These are phyloP conservation scores for Leptopilina boulardi DNA, from an alignment of 1,140 invertebrate species.

Conservation along the genomic window DNA sequence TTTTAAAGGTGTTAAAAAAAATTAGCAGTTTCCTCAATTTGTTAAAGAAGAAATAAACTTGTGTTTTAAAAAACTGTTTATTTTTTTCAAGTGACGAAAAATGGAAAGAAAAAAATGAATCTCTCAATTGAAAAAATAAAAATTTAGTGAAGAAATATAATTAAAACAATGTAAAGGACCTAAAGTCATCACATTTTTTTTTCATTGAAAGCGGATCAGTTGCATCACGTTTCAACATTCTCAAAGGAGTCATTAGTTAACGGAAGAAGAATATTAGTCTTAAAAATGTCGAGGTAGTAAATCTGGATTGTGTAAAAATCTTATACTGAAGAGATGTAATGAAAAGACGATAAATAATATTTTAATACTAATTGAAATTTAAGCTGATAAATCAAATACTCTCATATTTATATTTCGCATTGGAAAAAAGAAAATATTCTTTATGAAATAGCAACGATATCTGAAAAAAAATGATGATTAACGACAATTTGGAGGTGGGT, in stretches of 20 bases:
- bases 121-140: background rate
- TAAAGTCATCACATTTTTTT: background rate
- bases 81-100: background rate
- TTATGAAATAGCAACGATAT: too few relatives aligned
- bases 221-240: slow-evolving; percentile 19
- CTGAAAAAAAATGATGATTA: background rate
- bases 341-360: background rate
- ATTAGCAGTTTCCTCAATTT: too few relatives aligned
- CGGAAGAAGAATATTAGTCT: slow-evolving; percentile 26
- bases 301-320: background rate
- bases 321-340: background rate
- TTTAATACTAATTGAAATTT: too few relatives aligned
- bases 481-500: background rate
- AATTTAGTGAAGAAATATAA: background rate
- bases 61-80: too few relatives aligned
- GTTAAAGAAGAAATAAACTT: too few relatives aligned
- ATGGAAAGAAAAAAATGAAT: background rate
- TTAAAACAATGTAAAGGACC: background rate
- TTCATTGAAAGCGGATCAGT: slow-evolving; percentile 23
- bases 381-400: too few relatives aligned
- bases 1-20: too few relatives aligned
- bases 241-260: slow-evolving; percentile 22
- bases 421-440: background rate
- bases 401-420: too few relatives aligned
- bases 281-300: slow-evolving; percentile 1